Conservation (phyloP, 2,797 vertebrate species). For the Phalloptychus januarius region DNA sequence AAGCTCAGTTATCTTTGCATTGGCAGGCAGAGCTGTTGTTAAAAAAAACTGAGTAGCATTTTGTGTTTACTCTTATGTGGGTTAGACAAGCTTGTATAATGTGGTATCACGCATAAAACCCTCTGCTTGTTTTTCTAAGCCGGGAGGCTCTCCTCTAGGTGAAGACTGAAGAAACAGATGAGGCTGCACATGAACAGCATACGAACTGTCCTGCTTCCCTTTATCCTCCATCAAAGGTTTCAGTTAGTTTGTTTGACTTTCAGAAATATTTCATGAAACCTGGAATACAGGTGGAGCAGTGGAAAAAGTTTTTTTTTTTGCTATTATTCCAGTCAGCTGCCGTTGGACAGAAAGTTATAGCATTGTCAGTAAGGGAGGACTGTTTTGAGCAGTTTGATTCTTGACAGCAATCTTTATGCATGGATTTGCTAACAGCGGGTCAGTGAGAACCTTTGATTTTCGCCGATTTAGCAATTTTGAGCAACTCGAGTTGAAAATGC, state of each 20-base stretch:
- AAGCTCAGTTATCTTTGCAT: constrained; percentile 37
- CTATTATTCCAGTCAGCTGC: background rate
- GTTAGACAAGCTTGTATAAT: constrained; percentile 17
- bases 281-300: background rate
- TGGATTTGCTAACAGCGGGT: background rate
- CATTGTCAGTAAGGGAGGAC: background rate
- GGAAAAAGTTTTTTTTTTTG: background rate
- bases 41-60: constrained; percentile 25
- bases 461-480: background rate
- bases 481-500: background rate
- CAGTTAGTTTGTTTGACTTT: background rate
- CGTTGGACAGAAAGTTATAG: background rate
- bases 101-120: constrained; percentile 23
- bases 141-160: background rate
- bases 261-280: background rate
- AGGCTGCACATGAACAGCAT: background rate
- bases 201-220: background rate
- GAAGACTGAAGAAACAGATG: background rate
- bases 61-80: constrained; percentile 30
- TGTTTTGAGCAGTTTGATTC: background rate
- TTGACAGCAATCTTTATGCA: background rate
- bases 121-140: constrained; percentile 14
- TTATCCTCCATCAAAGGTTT: constrained; percentile 1
- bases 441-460: background rate
- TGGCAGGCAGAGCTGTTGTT: constrained; percentile 13